A percentile compares a stretch with the other conserved stretches of the same genome.
Evolutionary conservation across 2,113 vertebrate species (phyloP).

Genomic region (Xiphorhynchus elegans): DNA sequence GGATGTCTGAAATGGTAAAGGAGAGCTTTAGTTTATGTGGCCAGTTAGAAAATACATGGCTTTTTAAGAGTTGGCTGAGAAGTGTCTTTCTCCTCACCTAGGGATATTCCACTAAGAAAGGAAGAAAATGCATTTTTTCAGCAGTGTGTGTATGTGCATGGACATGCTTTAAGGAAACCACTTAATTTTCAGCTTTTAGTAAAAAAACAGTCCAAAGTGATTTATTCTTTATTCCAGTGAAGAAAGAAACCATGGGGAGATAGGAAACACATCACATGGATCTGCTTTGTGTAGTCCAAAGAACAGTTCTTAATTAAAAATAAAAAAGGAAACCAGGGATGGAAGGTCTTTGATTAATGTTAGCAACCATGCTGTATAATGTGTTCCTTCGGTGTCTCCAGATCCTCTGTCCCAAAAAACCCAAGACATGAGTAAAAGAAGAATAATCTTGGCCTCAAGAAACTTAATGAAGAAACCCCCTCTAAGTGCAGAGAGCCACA

Average conservation of each 20-base stretch:
- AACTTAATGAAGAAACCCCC: not conserved
- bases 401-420: not conserved
- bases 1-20: not conserved
- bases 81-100: not conserved
- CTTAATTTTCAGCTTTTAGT: not conserved
- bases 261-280: not conserved
- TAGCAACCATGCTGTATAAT: not conserved
- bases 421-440: not conserved
- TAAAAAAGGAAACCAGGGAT: not conserved
- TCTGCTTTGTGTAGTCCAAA: constrained; percentile 36
- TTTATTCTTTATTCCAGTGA: constrained; percentile 2
- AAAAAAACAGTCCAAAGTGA: not conserved
- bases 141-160: not conserved
- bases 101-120: not conserved
- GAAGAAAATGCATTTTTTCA: not conserved
- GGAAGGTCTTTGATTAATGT: not conserved
- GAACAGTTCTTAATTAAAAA: not conserved
- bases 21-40: not conserved
- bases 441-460: not conserved
- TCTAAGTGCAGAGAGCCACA: not conserved
- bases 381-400: not conserved
- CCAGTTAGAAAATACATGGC: not conserved
- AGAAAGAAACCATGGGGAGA: constrained; percentile 33
- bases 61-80: not conserved
- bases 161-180: not conserved